phyloP scores from a whole-genome alignment of 92 coral and sea anemone genomes.

The Phenganax marumi region DNA sequence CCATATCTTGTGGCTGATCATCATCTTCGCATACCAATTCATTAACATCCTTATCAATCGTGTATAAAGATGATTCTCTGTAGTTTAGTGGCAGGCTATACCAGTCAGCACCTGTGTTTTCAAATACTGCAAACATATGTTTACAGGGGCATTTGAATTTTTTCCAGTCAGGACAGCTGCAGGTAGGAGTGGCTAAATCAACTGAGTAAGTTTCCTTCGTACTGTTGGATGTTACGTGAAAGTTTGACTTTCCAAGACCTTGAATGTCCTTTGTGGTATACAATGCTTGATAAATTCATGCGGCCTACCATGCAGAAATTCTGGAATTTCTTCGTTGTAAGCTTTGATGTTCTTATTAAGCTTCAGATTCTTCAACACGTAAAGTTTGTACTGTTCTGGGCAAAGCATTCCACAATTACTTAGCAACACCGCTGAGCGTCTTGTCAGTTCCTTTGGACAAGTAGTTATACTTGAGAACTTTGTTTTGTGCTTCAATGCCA shows the following conservation, averaged over 20 bases:
- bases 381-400: constrained; percentile 46
- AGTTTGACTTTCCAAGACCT: constrained; percentile 30
- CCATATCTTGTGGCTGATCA: constrained; percentile 1
- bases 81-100: constrained; percentile 36
- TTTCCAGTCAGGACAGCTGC: constrained; percentile 47
- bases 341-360: constrained; percentile 27
- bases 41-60: constrained; percentile 29
- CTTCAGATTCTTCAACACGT: constrained; percentile 38
- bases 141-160: constrained; percentile 45
- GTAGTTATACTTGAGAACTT: constrained; percentile 44
- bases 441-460: constrained; percentile 45
- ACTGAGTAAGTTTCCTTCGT: constrained; percentile 2
- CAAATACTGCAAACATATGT: constrained; percentile 48
- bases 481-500: constrained; percentile 25
- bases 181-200: constrained; percentile 32
- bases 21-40: background rate
- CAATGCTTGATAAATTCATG: constrained; percentile 41
- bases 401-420: constrained; percentile 35
- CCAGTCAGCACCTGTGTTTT: constrained; percentile 34
- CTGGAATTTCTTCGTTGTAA: constrained; percentile 43
- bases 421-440: constrained; percentile 37
- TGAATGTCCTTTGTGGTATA: constrained; percentile 6
- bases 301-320: constrained; percentile 40
- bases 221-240: constrained; percentile 35
- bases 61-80: constrained; percentile 31